A percentile compares a stretch with the other conserved stretches of the same genome.
Conservation (phyloP, 2,888 invertebrate species). For the Erebia epiphron region DNA sequence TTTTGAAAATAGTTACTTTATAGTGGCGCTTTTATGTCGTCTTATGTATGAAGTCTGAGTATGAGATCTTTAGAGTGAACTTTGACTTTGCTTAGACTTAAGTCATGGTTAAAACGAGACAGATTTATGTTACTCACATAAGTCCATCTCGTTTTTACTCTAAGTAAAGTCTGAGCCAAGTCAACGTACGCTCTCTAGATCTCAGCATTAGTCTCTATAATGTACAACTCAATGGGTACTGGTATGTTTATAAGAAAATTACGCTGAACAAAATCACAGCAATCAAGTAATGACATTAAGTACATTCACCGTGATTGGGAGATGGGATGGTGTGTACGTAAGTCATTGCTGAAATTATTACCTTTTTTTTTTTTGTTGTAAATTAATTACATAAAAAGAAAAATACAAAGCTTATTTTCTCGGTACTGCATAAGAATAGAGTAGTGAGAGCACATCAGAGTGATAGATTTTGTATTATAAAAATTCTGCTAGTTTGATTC, state of each 20-base stretch:
- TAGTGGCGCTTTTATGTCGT: neutral
- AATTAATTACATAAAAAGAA: neutral
- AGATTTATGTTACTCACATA: too few relatives aligned
- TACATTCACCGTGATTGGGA: constrained; percentile 38
- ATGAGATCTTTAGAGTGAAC: too few relatives aligned
- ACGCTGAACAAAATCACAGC: constrained; percentile 40
- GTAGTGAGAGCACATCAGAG: too few relatives aligned
- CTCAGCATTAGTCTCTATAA: neutral
- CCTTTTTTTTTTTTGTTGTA: neutral
- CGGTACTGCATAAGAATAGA: too few relatives aligned
- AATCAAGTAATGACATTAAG: constrained; percentile 47
- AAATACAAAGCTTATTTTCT: too few relatives aligned
- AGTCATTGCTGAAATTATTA: constrained; percentile 15
- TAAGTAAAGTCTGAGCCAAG: too few relatives aligned
- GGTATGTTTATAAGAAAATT: constrained; percentile 41
- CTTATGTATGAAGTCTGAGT: neutral
- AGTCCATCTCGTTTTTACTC: too few relatives aligned
- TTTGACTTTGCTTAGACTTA: too few relatives aligned
- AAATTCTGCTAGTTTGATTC: too few relatives aligned
- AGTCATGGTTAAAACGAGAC: too few relatives aligned
- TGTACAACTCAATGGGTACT: neutral
- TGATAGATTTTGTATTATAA: too few relatives aligned
- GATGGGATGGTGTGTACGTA: constrained; percentile 30
- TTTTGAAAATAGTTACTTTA: neutral
- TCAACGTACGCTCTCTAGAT: too few relatives aligned